These are phyloP conservation scores for Neuroterus valhalla DNA, from an alignment of 1,140 invertebrate genomes.

Conservation along the genomic window DNA sequence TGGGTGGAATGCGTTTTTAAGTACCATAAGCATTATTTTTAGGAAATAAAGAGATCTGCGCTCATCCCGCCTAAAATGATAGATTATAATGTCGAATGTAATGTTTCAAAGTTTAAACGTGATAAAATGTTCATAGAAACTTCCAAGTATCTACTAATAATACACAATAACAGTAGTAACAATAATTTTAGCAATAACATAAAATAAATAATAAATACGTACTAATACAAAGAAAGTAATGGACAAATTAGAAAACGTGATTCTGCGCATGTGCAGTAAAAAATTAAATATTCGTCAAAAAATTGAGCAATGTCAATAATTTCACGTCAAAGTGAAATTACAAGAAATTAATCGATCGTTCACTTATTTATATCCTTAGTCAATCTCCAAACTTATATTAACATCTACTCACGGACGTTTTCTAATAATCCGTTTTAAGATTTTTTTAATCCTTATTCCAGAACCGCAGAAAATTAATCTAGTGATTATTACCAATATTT, in stretches of 20 bases:
- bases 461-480: background rate
- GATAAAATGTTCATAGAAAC: background rate
- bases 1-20: slow-evolving; percentile 9
- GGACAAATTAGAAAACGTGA: background rate
- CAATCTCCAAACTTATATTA: background rate
- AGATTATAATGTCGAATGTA: slow-evolving; percentile 36
- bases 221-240: slow-evolving; percentile 28
- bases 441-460: background rate
- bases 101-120: slow-evolving; percentile 31
- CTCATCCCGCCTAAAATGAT: slow-evolving; percentile 39
- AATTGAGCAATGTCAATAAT: background rate
- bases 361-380: too few relatives aligned
- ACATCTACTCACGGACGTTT: too few relatives aligned
- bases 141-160: background rate
- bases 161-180: slow-evolving; percentile 32
- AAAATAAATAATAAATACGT: background rate
- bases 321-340: background rate
- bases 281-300: background rate
- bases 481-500: background rate
- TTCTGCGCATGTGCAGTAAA: background rate
- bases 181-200: slow-evolving; percentile 17
- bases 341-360: background rate
- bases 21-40: background rate
- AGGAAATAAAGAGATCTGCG: slow-evolving; percentile 5
- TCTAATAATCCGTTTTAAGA: background rate